These are phyloP conservation scores for Colossoma macropomum DNA, from an alignment of 2,113 vertebrate genomes.

Conservation along the genomic window DNA sequence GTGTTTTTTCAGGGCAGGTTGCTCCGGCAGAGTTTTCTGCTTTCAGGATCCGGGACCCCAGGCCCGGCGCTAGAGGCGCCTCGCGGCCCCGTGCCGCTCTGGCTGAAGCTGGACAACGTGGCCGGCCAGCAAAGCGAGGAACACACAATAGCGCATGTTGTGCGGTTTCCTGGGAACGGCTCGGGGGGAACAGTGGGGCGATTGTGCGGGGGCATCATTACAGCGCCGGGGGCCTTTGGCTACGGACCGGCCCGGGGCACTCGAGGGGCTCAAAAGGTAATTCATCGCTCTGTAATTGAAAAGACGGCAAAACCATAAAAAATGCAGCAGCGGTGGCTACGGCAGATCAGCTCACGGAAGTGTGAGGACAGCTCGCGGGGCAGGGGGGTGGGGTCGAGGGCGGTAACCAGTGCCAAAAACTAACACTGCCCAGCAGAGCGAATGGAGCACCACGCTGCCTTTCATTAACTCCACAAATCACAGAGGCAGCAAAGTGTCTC, in stretches of 20 bases:
- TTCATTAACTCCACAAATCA: constrained; percentile 65
- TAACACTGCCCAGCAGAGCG: constrained; percentile 55
- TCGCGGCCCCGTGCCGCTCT: neutral
- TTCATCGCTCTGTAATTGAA: constrained; percentile 76
- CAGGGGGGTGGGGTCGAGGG: constrained; percentile 50
- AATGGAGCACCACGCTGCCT: constrained; percentile 57
- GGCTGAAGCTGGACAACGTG: constrained; percentile 77
- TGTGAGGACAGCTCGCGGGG: constrained; percentile 65
- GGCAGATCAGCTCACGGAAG: constrained; percentile 60
- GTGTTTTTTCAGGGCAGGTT: constrained; percentile 45
- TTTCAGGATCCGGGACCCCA: constrained; percentile 24
- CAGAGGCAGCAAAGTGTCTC: constrained; percentile 45
- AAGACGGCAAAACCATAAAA: constrained; percentile 72
- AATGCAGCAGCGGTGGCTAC: constrained; percentile 72
- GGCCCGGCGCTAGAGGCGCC: constrained; percentile 12
- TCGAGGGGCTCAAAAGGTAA: constrained; percentile 81
- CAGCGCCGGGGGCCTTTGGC: constrained; percentile 74
- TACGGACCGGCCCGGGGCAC: constrained; percentile 70
- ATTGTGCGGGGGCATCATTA: constrained; percentile 83
- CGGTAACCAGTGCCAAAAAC: constrained; percentile 48
- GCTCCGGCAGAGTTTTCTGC: constrained; percentile 22
- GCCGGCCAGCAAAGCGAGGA: constrained; percentile 79
- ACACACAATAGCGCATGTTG: constrained; percentile 80
- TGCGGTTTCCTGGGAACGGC: constrained; percentile 83
- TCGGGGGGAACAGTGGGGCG: constrained; percentile 75